Percentiles rank a stretch among this genome's conserved stretches.
Evolutionary conservation across 2,113 vertebrate species (phyloP).

Genomic region (Phalacrocorax aristotelis): DNA sequence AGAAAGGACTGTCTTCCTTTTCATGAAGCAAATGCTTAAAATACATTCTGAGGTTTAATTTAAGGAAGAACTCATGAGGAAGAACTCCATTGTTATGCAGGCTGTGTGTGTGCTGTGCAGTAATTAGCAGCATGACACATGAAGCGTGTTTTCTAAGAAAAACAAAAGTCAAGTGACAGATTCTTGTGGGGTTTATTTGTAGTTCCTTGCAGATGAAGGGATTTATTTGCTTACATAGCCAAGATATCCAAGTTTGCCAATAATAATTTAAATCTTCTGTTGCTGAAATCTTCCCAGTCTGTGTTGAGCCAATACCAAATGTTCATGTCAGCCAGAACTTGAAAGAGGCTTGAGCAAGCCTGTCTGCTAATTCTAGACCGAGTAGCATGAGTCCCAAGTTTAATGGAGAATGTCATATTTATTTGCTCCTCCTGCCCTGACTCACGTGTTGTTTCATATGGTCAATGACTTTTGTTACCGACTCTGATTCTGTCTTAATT

Average conservation of each 20-base stretch:
- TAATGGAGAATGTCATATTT: background rate
- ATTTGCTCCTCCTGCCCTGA: background rate
- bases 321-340: background rate
- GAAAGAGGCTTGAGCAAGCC: background rate
- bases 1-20: background rate
- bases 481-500: background rate
- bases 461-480: background rate
- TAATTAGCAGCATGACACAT: background rate
- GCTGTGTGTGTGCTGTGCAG: background rate
- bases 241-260: background rate
- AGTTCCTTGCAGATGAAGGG: background rate
- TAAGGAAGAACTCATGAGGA: background rate
- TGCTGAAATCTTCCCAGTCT: background rate
- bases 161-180: background rate
- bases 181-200: background rate
- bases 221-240: background rate
- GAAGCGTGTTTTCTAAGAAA: background rate
- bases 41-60: background rate
- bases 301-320: background rate
- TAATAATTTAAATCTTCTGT: background rate
- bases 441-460: fast-evolving
- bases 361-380: background rate
- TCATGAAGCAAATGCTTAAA: background rate
- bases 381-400: background rate
- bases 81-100: background rate